Conservation (phyloP, 2,113 vertebrate genomes). For the Deroptyus accipitrinus region DNA sequence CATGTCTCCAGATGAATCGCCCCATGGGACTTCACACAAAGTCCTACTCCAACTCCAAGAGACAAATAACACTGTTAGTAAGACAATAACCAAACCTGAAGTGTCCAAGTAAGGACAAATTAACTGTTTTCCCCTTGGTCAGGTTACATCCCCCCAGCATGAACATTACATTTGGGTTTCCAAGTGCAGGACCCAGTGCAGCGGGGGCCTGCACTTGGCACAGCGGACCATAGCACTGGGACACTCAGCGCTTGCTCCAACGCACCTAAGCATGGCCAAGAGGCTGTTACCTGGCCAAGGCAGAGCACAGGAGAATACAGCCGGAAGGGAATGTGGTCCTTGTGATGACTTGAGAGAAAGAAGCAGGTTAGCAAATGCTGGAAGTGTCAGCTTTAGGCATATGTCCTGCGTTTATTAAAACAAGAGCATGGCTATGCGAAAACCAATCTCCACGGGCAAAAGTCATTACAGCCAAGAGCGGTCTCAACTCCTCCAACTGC, state of each 20-base stretch:
- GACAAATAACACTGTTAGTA: rapidly evolving
- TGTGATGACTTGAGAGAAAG: not conserved
- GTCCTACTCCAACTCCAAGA: not conserved
- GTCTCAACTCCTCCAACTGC: not conserved
- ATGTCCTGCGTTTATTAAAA: constrained; percentile 8
- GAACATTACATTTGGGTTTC: rapidly evolving
- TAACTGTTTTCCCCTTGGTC: rapidly evolving
- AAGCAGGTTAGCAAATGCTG: not conserved
- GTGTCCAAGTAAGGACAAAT: rapidly evolving
- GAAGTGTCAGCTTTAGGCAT: not conserved
- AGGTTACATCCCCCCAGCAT: too few relatives aligned
- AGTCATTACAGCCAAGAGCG: not conserved
- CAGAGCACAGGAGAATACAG: not conserved
- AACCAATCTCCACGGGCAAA: not conserved
- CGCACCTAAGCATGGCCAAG: rapidly evolving
- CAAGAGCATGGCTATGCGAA: not conserved
- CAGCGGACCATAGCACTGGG: too few relatives aligned
- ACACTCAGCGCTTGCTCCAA: rapidly evolving
- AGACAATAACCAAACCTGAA: rapidly evolving
- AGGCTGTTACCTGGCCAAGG: rapidly evolving
- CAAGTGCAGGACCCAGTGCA: not conserved
- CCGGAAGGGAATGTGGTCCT: rapidly evolving
- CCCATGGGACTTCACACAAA: rapidly evolving
- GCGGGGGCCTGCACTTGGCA: rapidly evolving
- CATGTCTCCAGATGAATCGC: rapidly evolving